Base-by-base conservation (phyloP, 2,113 vertebrate species). In the Nansenia antarctica region DNA sequence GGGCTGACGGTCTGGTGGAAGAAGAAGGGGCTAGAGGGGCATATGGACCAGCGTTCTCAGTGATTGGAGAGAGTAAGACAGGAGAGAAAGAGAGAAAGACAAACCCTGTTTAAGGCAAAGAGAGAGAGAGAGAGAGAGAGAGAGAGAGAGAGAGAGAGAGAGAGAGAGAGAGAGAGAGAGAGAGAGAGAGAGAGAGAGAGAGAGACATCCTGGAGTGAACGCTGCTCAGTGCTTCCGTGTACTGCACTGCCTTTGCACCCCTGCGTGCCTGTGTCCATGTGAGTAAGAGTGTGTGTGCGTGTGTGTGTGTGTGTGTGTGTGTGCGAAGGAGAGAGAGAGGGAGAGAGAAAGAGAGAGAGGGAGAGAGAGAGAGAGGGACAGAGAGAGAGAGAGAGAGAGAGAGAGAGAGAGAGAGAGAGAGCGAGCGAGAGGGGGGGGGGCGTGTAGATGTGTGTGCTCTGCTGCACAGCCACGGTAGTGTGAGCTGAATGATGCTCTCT, bases 401-500 rank as follows among this genome's bases (percentile, higher is more conserved):
- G 81, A 67, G 83, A 79, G 64, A 27, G 24, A 52, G 72, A 29
- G 47, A n/a, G 73, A 34, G 62, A 1, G 67, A 27, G 39, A 0
- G 62, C 12, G 20, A 18, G 47, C 18, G 64, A 12, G 49, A 42
- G 63, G 32, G 74, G 53, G 57, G 86, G 88, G 85, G 88, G 90
- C 76, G 88, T 88, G 87, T 88, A 85, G 84, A 82, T 86, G 83
- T 87, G 58, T 35, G 82, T 82, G 87, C 88, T 86, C 83, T 88
- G 90, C 86, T 88, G 87, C 88, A 87, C 90, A 87, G 78, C 85
- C 82, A 77, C 83, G 39, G 73, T 82, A 85, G 91, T 88, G 93
- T 92, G 85, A 84, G 91, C 90, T 84, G 85, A 87, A 65, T 80
- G 91, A 85, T 89, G 90, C 93, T 89, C 64, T 53, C 70, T 85